Conservation (phyloP, 2,113 vertebrate species). For the Otolemur garnettii region DNA sequence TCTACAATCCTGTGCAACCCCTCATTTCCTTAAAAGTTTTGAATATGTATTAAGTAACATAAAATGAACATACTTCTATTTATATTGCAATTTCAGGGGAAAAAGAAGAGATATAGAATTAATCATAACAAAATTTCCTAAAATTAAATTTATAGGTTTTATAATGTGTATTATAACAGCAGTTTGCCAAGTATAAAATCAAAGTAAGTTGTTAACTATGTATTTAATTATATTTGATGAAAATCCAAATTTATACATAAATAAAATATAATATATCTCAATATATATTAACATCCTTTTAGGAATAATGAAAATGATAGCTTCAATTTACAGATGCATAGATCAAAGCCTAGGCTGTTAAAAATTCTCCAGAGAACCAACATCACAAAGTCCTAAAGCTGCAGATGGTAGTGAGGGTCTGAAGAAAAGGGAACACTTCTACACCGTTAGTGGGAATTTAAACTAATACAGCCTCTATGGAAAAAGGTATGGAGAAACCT, state of each 20-base stretch:
- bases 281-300: slow-evolving; percentile 32
- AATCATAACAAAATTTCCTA: slow-evolving; percentile 43
- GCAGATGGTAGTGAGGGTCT: no score
- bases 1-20: neutral
- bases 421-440: no score
- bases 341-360: neutral
- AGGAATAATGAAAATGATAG: slow-evolving; percentile 35
- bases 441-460: no score
- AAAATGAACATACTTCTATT: slow-evolving; percentile 46
- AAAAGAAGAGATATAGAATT: neutral
- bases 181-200: slow-evolving; percentile 52
- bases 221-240: slow-evolving; percentile 43
- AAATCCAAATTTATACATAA: slow-evolving; percentile 25
- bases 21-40: slow-evolving; percentile 23
- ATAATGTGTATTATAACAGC: neutral
- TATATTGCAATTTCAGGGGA: neutral
- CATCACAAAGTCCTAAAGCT: neutral
- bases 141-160: slow-evolving; percentile 22
- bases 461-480: no score
- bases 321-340: slow-evolving; percentile 1
- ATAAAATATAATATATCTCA: neutral
- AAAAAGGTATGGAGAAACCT: no score
- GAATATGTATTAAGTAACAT: slow-evolving; percentile 25
- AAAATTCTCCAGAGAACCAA: neutral
- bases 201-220: slow-evolving; percentile 7